Evolutionary conservation across 37 sponge, comb jelly and placozoan genomes (phyloP), one percentile per base, ranked within the genome.

Genomic region (Ianthella basta): DNA sequence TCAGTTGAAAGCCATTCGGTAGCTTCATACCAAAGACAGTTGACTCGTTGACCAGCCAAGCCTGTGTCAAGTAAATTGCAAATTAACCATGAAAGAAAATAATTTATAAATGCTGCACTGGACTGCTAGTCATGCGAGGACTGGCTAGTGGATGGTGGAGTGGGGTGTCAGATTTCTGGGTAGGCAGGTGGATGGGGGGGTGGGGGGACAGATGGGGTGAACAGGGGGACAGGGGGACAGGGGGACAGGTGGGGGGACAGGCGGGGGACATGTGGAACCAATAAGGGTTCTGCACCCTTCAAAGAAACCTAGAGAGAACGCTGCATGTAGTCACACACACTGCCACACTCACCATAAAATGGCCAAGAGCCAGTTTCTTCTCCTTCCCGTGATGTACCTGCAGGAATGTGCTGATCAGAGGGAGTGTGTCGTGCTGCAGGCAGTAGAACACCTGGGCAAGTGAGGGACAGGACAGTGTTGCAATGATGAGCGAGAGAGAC

Each of bases 371-470:
- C n/a, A 82, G 81, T 0, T 68, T 25, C 24, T n/a, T n/a, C n/a
- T 55, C 74, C 30, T 34, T 75, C 27, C 57, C 61, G 13, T 15
- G 21, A 64, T 86, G 24, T 18, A 59, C 25, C 5, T 87, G 30
- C n/a, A 61, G 60, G 60, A 84, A 95, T 18, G 56, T 0, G 14
- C 82, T 36, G 30, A 95, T 29, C 23, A 83, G 50, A 14, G 85
- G 75, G 15, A 95, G 55, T n/a, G 87, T 77, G 1, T 83, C 80
- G 44, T 73, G 55, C 19, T 59, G 37, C 15, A 95, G 67, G 81
- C 93, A 95, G 80, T 95, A 95, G 91, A 95, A 95, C 20, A 91
- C 91, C 91, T 91, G n/a, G n/a, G n/a, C n/a, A n/a, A n/a, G n/a
- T n/a, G n/a, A n/a, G n/a, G n/a, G n/a, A n/a, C n/a, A n/a, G n/a